phyloP scores from a whole-genome alignment of 2,797 vertebrate genomes.

The Pteronotus mesoamericanus region DNA sequence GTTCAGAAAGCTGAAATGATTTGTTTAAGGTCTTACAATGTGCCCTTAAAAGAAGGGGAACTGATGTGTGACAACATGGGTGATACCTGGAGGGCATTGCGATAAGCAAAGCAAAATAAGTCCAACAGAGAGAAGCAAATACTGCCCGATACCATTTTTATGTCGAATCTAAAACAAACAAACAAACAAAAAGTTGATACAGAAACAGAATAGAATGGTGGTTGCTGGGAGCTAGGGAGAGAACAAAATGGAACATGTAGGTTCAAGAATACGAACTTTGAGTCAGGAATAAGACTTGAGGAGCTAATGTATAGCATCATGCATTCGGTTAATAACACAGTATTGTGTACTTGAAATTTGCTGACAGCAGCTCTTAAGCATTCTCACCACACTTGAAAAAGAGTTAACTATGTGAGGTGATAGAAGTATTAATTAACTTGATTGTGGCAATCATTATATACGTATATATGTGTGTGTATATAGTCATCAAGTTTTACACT shows the following conservation, averaged over 20 bases:
- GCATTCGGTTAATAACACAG: neutral
- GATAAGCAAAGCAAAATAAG: neutral
- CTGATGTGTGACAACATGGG: neutral
- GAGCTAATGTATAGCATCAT: neutral
- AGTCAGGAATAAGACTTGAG: neutral
- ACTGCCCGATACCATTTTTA: neutral
- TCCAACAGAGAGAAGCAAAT: neutral
- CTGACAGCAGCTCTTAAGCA: neutral
- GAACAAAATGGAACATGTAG: neutral
- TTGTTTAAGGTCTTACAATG: neutral
- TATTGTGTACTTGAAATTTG: neutral
- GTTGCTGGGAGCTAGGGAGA: neutral
- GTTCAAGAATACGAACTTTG: neutral
- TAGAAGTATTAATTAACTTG: neutral
- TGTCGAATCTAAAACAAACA: neutral
- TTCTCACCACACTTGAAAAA: neutral
- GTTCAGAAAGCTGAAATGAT: neutral
- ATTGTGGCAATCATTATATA: neutral
- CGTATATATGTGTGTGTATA: neutral
- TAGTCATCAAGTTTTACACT: neutral
- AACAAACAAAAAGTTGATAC: neutral
- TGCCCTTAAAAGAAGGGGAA: neutral
- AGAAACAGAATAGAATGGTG: neutral
- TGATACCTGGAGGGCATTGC: neutral
- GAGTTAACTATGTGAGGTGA: neutral